phyloP scores from a whole-genome alignment of 2,113 vertebrate genomes.

The Progne subis region DNA sequence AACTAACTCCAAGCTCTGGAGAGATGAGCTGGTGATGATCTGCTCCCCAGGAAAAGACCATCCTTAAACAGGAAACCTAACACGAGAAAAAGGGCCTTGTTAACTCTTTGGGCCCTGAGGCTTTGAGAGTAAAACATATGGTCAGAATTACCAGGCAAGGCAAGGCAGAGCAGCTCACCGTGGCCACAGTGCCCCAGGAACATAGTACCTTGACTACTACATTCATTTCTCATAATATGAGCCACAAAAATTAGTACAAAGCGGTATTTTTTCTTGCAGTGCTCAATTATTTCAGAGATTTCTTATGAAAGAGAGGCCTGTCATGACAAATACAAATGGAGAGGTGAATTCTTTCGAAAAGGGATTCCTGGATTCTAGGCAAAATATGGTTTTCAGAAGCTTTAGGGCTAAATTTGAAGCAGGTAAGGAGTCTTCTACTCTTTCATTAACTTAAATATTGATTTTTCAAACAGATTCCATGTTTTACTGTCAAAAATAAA shows the following conservation, averaged over 20 bases:
- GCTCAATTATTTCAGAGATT: background rate
- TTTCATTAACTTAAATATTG: background rate
- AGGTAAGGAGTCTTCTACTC: background rate
- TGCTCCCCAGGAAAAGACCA: constrained; percentile 33
- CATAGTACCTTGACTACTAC: background rate
- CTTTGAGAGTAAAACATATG: constrained; percentile 22
- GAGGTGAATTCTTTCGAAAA: background rate
- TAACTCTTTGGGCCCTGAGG: constrained; percentile 51
- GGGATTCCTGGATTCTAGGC: background rate
- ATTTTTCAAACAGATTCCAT: background rate
- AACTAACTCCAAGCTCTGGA: background rate
- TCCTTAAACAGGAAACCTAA: constrained; percentile 60
- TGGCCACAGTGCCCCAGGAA: background rate
- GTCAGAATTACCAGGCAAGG: constrained; percentile 31
- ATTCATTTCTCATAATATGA: background rate
- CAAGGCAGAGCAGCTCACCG: background rate
- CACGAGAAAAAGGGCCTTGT: constrained; percentile 46
- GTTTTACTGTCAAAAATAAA: background rate
- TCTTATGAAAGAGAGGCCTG: background rate
- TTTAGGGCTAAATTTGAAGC: background rate
- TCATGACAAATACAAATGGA: background rate
- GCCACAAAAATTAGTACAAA: background rate
- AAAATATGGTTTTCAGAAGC: background rate
- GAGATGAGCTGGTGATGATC: constrained; percentile 43
- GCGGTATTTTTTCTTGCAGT: background rate